phyloP scores from a whole-genome alignment of 2,113 vertebrate genomes.

The Poeciliopsis occidentalis region DNA sequence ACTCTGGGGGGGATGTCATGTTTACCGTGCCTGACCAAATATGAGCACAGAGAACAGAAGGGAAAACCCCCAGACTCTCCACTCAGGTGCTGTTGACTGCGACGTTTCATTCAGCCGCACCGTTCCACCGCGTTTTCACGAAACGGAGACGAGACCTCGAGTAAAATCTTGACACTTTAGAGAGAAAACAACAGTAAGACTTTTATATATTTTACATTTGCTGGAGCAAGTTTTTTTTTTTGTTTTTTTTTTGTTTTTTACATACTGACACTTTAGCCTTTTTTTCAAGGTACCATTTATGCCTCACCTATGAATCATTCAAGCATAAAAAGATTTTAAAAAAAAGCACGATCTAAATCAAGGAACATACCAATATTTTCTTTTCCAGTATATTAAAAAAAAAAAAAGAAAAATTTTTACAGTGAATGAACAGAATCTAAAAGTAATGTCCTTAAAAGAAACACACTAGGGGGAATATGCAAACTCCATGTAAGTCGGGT shows the following conservation, averaged over 20 bases:
- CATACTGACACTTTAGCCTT: not conserved
- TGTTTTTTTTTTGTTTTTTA: no score
- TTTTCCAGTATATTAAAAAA: not conserved
- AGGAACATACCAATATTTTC: not conserved
- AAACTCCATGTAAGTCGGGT: no score
- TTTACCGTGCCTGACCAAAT: constrained; percentile 24
- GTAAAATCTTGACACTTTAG: not conserved
- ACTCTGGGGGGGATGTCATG: not conserved
- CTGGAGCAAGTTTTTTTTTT: not conserved
- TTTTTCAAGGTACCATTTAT: not conserved
- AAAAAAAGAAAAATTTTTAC: not conserved
- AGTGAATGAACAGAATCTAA: not conserved
- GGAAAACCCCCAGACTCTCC: not conserved
- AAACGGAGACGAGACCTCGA: not conserved
- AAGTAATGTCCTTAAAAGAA: no score
- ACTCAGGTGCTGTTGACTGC: not conserved
- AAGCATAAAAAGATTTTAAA: no score
- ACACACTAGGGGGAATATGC: no score
- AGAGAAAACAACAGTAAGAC: not conserved
- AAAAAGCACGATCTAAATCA: not conserved
- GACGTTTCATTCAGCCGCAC: not conserved
- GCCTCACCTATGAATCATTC: not conserved
- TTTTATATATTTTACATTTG: no score
- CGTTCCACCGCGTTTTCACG: not conserved
- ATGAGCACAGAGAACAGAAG: constrained; percentile 5